phyloP scores from a whole-genome alignment of 2,888 invertebrate genomes.

The Hypselothyrea guttata region DNA sequence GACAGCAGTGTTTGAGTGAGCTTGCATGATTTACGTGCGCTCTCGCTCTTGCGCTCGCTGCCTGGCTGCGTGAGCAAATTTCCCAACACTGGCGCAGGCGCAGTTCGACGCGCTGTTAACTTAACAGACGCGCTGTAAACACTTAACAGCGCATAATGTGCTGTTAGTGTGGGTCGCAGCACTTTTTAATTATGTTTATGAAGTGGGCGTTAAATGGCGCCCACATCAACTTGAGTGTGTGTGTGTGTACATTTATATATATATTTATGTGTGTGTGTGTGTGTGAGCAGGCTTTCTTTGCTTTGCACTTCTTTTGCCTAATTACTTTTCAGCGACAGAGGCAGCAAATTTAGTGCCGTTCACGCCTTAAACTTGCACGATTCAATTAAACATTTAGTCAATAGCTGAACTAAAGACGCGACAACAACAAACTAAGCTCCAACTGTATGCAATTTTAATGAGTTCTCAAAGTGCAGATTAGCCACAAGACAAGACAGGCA shows the following conservation, averaged over 20 bases:
- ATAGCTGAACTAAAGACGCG: conserved; percentile 3
- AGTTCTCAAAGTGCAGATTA: conserved; percentile 64
- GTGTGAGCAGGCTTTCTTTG: conserved; percentile 21
- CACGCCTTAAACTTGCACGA: neutral
- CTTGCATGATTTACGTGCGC: conserved; percentile 6
- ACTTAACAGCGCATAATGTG: conserved; percentile 27
- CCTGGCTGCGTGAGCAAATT: conserved; percentile 35
- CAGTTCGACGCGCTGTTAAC: conserved; percentile 23
- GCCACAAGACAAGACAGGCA: conserved; percentile 18
- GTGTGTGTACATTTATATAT: conserved; percentile 7
- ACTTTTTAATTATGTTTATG: conserved; percentile 63
- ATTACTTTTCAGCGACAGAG: conserved; percentile 27
- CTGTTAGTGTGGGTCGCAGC: conserved; percentile 14
- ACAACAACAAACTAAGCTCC: neutral
- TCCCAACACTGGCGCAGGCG: conserved; percentile 55
- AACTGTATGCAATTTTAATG: conserved; percentile 65
- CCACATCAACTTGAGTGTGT: conserved; percentile 6
- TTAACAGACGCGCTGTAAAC: conserved; percentile 29
- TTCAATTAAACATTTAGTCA: conserved; percentile 47
- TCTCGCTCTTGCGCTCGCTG: conserved; percentile 12
- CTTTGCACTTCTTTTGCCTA: conserved; percentile 33
- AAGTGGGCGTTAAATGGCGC: conserved; percentile 44
- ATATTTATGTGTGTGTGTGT: conserved; percentile 4
- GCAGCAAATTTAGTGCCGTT: conserved; percentile 1
- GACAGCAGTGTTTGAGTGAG: conserved; percentile 31